phyloP scores from a whole-genome alignment of 1,140 invertebrate species.

The Eulimnadia texana region DNA sequence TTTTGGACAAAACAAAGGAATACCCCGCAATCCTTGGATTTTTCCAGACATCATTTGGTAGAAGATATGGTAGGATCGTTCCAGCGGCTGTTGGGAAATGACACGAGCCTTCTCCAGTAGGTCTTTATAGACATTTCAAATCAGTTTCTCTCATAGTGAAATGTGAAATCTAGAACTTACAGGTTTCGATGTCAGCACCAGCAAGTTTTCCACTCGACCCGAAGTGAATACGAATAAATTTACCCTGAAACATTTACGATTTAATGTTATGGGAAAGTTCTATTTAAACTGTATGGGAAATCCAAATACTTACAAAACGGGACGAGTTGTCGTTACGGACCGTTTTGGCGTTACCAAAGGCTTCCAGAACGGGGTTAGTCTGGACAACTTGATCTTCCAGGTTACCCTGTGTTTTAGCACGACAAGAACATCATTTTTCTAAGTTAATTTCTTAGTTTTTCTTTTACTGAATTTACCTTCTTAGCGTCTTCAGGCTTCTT shows the following conservation, averaged over 20 bases:
- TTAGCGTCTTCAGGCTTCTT: slow-evolving; percentile 48
- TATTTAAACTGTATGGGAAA: no score
- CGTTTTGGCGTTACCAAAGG: slow-evolving; percentile 99
- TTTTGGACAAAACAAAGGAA: no score
- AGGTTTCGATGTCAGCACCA: slow-evolving; percentile 99
- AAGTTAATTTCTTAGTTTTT: no score
- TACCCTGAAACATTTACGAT: slow-evolving; percentile 52
- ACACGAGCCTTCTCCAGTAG: slow-evolving; percentile 99
- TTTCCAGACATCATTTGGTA: slow-evolving; percentile 98
- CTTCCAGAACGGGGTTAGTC: slow-evolving; percentile 97
- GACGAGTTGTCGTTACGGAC: slow-evolving; percentile 99
- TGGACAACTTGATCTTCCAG: slow-evolving; percentile 97
- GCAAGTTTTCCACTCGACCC: slow-evolving; percentile 96
- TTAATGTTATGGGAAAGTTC: not conserved
- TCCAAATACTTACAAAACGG: slow-evolving; percentile 81
- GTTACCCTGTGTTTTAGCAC: slow-evolving; percentile 41
- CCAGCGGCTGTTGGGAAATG: slow-evolving; percentile 93
- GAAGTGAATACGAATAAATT: slow-evolving; percentile 99
- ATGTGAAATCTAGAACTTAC: slow-evolving; percentile 50
- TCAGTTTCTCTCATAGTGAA: slow-evolving; percentile 21
- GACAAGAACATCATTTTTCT: no score
- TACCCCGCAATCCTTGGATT: slow-evolving; percentile 74
- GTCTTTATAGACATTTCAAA: slow-evolving; percentile 46
- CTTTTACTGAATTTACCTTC: no score
- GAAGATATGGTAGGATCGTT: slow-evolving; percentile 99